These are phyloP conservation scores for Psilopogon haemacephalus DNA, from an alignment of 2,113 vertebrate species.

Conservation along the genomic window DNA sequence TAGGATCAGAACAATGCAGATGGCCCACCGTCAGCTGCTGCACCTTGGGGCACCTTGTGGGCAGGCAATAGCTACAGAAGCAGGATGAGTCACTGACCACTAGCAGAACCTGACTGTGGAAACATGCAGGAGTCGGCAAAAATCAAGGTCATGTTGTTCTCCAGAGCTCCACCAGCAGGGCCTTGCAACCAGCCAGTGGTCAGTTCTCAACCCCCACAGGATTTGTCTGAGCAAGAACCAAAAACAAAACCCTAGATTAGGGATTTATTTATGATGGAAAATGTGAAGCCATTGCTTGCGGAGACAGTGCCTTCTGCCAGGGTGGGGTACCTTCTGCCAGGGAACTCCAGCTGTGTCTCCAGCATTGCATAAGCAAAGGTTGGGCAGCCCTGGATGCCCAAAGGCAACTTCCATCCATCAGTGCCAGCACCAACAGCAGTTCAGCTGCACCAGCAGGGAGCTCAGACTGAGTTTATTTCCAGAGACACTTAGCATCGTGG, in stretches of 20 bases:
- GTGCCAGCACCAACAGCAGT: neutral
- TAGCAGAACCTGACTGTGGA: neutral
- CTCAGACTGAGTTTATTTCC: neutral
- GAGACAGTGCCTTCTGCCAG: neutral
- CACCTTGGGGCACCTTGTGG: neutral
- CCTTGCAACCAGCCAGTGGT: neutral
- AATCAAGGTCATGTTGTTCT: neutral
- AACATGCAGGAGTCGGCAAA: neutral
- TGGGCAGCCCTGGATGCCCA: neutral
- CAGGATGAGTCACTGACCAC: neutral
- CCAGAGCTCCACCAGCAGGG: neutral
- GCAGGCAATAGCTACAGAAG: neutral
- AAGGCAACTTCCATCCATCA: neutral
- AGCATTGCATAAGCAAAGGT: neutral
- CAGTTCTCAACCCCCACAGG: neutral
- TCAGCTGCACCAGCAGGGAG: neutral
- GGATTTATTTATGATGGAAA: constrained; percentile 16
- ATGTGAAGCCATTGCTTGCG: constrained; percentile 15
- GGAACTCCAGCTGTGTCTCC: constrained; percentile 29
- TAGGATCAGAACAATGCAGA: neutral
- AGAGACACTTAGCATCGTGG: fast-evolving
- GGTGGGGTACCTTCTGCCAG: neutral
- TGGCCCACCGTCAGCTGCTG: fast-evolving
- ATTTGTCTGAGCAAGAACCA: neutral
- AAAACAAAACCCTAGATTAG: neutral